Evolutionary conservation across 92 coral and sea anemone species (phyloP).

Genomic region (Heteractis magnifica): DNA sequence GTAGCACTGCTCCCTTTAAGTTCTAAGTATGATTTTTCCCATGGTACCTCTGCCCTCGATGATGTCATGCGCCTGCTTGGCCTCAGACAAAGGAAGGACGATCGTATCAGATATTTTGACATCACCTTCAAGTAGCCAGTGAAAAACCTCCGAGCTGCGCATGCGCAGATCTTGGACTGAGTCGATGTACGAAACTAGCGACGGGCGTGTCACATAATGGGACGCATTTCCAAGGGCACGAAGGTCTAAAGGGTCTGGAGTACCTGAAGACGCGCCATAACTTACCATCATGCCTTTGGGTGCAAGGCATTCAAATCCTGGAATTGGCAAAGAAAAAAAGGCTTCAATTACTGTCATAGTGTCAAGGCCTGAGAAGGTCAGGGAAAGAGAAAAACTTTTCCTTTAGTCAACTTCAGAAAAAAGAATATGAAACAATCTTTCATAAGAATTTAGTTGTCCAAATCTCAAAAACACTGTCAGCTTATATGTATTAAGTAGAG

Average conservation of each 20-base stretch:
- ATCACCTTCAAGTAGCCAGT: conserved; percentile 51
- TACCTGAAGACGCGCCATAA: conserved; percentile 57
- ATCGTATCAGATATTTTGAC: conserved; percentile 52
- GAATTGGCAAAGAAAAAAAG: conserved; percentile 1
- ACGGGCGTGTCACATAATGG: conserved; percentile 44
- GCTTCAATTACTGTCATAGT: too few relatives aligned
- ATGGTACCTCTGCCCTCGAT: conserved; percentile 58
- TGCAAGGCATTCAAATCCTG: conserved; percentile 63
- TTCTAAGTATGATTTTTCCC: conserved; percentile 60
- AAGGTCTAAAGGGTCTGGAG: conserved; percentile 51
- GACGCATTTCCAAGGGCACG: conserved; percentile 42
- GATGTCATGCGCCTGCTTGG: conserved; percentile 56
- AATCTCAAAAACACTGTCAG: too few relatives aligned
- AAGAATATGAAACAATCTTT: too few relatives aligned
- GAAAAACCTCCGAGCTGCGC: conserved; percentile 59
- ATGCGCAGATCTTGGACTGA: conserved; percentile 45
- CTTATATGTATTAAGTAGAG: too few relatives aligned
- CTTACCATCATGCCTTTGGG: conserved; percentile 51
- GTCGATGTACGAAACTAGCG: conserved; percentile 41
- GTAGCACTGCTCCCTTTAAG: conserved; percentile 6
- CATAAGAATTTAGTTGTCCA: too few relatives aligned
- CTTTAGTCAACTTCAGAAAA: too few relatives aligned
- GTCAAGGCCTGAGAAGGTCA: too few relatives aligned
- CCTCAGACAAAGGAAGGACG: conserved; percentile 51
- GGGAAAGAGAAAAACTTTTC: not conserved